Evolutionary conservation across 2,113 vertebrate species (phyloP), one percentile per base, ranked within the genome.

Genomic region (Pelusios castaneus): DNA sequence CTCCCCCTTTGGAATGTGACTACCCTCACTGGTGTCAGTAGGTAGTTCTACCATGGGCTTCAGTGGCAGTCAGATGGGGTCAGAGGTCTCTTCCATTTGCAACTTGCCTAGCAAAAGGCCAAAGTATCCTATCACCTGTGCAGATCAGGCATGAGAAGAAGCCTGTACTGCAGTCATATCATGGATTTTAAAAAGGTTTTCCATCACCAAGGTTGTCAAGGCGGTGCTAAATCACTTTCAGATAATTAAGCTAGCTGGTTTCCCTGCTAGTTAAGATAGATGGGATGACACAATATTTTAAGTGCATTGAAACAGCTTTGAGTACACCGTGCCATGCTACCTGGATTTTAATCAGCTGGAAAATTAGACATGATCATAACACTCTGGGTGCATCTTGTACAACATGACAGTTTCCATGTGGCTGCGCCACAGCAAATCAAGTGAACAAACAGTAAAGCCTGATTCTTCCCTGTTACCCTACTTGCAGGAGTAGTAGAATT

Each of bases 241-340:
- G 11, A 4, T 0, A 29, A 67, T 84, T 12, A 1, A 5, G 22
- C 0, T 1, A 86, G 87, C 10, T 89, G 77, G 56, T 45, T 78
- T 77, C 56, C 60, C 84, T 8, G 89, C 82, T 80, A 10, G 0
- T 7, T 7, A 86, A 76, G 90, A 14, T 1, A 70, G 90, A 14
- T 1, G 91, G 38, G 29, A 83, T 82, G 96, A 94, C 90, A 89
- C 82, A 96, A 91, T 75, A 82, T 31, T 45, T 10, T 2, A 81
- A 77, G 77, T 0, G 88, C 60, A 2, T 52, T 19, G 93, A 80
- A 77, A 89, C 13, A 54, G 90, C 73, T 31, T 54, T 14, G 0
- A 13, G 45, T 88, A 93, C 93, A 45, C 3, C 90, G 54, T 80
- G 89, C 67, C 2, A 1, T 81, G 5, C 1, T 0, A 54, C 78